Evolutionary conservation across 2,113 vertebrate species (phyloP).

Genomic region (Carlito syrichta): DNA sequence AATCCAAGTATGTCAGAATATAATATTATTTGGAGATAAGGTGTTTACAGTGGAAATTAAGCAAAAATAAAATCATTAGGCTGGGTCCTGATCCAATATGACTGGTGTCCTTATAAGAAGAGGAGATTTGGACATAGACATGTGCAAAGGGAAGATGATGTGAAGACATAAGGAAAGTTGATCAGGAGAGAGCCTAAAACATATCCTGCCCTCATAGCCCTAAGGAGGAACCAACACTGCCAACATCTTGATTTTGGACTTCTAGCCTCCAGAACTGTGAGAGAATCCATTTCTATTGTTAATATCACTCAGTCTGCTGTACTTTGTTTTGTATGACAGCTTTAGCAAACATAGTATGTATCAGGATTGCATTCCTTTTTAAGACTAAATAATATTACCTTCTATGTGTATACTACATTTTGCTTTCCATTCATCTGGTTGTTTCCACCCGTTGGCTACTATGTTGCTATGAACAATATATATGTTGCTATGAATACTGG

Average conservation of each 20-base stretch:
- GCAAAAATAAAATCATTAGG: background rate
- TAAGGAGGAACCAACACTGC: background rate
- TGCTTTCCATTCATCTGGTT: background rate
- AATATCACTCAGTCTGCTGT: background rate
- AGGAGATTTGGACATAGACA: background rate
- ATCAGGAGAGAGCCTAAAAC: no score
- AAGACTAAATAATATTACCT: background rate
- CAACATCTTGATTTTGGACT: background rate
- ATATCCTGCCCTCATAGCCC: background rate
- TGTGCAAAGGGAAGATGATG: background rate
- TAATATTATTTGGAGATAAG: background rate
- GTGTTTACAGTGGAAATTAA: background rate
- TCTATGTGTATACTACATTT: background rate
- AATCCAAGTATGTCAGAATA: background rate
- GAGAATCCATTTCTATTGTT: background rate
- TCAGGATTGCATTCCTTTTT: background rate
- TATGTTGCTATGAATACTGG: background rate
- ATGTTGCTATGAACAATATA: no score
- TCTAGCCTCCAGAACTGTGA: background rate
- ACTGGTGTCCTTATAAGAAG: background rate
- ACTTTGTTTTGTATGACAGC: background rate
- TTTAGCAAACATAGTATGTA: background rate
- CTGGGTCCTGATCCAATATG: background rate
- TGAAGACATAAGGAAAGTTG: background rate
- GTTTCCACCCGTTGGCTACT: background rate